phyloP scores from a whole-genome alignment of 2,888 invertebrate genomes.

The Ectobius pallidus region DNA sequence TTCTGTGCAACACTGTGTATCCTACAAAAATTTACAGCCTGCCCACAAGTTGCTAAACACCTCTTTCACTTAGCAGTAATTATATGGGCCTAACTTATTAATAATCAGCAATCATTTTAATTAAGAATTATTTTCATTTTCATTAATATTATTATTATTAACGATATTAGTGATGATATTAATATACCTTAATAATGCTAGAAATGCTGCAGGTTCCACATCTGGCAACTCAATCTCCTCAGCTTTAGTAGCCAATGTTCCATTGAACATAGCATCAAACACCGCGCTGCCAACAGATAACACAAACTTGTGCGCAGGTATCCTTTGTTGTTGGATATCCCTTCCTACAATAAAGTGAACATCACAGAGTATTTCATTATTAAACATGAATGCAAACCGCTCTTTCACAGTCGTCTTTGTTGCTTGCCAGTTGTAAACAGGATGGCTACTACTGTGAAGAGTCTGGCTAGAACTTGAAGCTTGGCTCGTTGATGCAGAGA shows the following conservation, averaged over 20 bases:
- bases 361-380: conserved; percentile 70
- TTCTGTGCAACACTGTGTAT: too few species aligned
- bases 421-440: conserved; percentile 71
- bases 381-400: conserved; percentile 71
- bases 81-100: too few species aligned
- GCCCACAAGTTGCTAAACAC: too few species aligned
- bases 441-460: conserved; percentile 31
- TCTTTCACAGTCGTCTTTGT: conserved; percentile 77
- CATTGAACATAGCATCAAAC: conserved; percentile 87
- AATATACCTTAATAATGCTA: conserved; percentile 67
- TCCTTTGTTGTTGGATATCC: conserved; percentile 68
- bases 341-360: conserved; percentile 81
- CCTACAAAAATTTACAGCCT: too few species aligned
- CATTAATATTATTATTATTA: too few species aligned
- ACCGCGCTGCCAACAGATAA: conserved; percentile 83
- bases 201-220: conserved; percentile 81
- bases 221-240: conserved; percentile 81
- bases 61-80: too few species aligned
- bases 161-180: too few species aligned
- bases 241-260: conserved; percentile 70
- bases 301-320: conserved; percentile 82
- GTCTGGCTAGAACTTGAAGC: neutral
- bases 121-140: too few species aligned
- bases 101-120: too few species aligned
- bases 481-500: neutral